Base-by-base conservation (phyloP, 2,888 invertebrate genomes). In the Andrena marginata region DNA sequence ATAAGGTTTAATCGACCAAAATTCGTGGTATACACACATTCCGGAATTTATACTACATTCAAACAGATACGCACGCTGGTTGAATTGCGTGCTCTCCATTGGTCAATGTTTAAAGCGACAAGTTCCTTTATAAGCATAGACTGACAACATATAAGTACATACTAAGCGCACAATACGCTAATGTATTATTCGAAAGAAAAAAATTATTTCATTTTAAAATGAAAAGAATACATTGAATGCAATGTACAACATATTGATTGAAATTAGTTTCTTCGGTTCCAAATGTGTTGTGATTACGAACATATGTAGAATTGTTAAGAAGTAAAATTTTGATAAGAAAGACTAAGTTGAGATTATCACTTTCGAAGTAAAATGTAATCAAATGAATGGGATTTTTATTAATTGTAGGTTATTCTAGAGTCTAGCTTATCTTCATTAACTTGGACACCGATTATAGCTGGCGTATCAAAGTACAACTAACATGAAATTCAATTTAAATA, bases 1-100 rank as follows among this genome's bases (percentile, higher is more conserved):
- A 62, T 71, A 80, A 67, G 59, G 33, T 10, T 26, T 59, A 65
- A 80, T 76, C 33, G 48, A 62, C 48, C 56, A 49, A 76, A 76
- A 62, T 63, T 74, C 68, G 26, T 74, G 42, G 31, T 51, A 35
- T 26, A 16, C 35, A 59, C 6, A 42, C 26, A 48, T 33, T 16
- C 42, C 54, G 62, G n/a, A 56, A 48, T 67, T 73, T 71, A 35
- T 62, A 68, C 62, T 33, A 48, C 54, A 73, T 73, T 62, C 35
- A 51, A 54, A 42, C 16, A 33, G 13, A 56, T 26, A 6, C 20
- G 20, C 31, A 42, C 42, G 20, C 65, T 65, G 54, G 65, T 56
- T 65, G 35, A n/a, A 65, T 20, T 5, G 29, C n/a, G 5, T 56
- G n/a, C 29, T 73, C 29, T 16, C 56, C 23, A 67, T 73, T 73